These are phyloP conservation scores for Hemichromis elongatus DNA, from an alignment of 2,113 vertebrate genomes.

Conservation along the genomic window DNA sequence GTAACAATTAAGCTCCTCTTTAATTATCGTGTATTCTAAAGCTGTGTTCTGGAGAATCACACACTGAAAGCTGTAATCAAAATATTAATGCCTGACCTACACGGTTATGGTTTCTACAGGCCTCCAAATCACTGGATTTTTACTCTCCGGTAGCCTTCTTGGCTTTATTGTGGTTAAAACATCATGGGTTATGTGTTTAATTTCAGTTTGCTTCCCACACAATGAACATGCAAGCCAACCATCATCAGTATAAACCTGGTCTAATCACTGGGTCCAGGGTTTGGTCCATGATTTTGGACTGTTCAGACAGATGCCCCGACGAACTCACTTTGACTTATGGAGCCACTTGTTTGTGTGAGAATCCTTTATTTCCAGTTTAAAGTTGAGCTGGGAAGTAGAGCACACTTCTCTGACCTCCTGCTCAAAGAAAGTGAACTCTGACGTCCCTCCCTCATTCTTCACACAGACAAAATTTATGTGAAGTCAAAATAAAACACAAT, in stretches of 20 bases:
- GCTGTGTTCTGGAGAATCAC: not conserved
- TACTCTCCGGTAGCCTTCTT: not conserved
- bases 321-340: not conserved
- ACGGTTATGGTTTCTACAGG: not conserved
- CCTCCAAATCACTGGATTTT: not conserved
- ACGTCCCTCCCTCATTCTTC: accelerated
- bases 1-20: not conserved
- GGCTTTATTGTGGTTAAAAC: not conserved
- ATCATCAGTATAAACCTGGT: not conserved
- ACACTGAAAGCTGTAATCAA: not conserved
- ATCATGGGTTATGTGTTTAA: not conserved
- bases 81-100: not conserved
- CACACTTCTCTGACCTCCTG: not conserved
- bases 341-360: not conserved
- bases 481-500: not conserved
- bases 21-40: not conserved
- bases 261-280: not conserved
- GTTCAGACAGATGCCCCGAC: not conserved
- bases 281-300: not conserved
- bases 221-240: not conserved
- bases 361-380: not conserved
- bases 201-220: not conserved
- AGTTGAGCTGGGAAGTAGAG: not conserved
- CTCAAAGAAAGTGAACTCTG: not conserved
- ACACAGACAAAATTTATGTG: accelerated